These are phyloP conservation scores for Euzophera pinguis DNA, from an alignment of 2,888 invertebrate genomes.

Conservation along the genomic window DNA sequence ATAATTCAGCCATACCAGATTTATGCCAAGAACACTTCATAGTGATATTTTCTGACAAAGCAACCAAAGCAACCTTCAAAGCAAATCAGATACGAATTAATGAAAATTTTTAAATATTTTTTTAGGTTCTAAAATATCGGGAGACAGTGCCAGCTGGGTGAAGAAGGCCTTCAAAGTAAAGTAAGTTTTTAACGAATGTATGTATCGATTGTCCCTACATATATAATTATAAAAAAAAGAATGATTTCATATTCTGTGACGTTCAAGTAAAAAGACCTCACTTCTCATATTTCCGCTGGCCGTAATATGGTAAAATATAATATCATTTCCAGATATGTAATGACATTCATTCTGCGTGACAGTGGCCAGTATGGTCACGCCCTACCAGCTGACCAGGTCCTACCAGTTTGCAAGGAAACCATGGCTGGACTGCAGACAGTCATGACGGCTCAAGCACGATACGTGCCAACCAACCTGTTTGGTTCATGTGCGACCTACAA, in stretches of 20 bases:
- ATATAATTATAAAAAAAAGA: too few relatives aligned
- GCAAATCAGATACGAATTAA: too few relatives aligned
- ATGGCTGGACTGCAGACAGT: constrained; percentile 74
- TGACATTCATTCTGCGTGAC: constrained; percentile 78
- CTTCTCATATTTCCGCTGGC: too few relatives aligned
- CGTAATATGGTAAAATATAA: too few relatives aligned
- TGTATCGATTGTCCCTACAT: too few relatives aligned
- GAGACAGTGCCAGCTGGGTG: constrained; percentile 60
- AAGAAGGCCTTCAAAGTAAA: constrained; percentile 44
- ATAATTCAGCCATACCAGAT: too few relatives aligned
- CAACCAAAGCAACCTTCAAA: too few relatives aligned
- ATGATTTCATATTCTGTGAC: too few relatives aligned
- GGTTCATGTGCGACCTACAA: background rate
- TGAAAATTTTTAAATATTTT: constrained; percentile 16
- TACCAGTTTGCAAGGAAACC: constrained; percentile 80
- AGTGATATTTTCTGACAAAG: too few relatives aligned
- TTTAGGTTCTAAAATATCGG: constrained; percentile 53
- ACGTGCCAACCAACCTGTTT: constrained; percentile 30
- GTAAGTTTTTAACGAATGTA: constrained; percentile 32
- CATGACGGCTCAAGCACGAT: constrained; percentile 46
- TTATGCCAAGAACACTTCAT: too few relatives aligned
- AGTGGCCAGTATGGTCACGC: constrained; percentile 84
- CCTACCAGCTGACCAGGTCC: constrained; percentile 82
- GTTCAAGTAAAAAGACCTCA: too few relatives aligned
- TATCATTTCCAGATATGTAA: constrained; percentile 42